Percentiles rank a stretch among this genome's conserved stretches.
These are phyloP conservation scores for Cryptus viduatorius DNA, from an alignment of 2,888 invertebrate genomes.

Conservation along the genomic window DNA sequence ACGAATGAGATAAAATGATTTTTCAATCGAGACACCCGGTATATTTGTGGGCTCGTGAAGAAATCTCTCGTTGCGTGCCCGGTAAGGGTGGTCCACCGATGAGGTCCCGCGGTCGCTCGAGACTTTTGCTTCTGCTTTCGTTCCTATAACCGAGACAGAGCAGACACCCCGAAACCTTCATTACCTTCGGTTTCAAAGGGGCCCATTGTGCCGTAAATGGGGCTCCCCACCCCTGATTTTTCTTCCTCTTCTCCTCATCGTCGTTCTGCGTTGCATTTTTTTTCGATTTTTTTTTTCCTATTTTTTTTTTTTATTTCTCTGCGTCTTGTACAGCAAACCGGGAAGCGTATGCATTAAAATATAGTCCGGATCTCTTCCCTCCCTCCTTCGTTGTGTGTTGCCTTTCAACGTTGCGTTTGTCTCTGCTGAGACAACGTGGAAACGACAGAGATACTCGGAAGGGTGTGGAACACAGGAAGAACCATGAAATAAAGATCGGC, in stretches of 20 bases:
- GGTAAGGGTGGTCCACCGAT: slow-evolving; percentile 75
- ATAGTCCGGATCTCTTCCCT: slow-evolving; percentile 75
- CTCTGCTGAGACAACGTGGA: slow-evolving; percentile 27
- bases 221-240: slow-evolving; percentile 72
- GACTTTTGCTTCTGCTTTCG: slow-evolving; percentile 59
- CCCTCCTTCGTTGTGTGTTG: slow-evolving; percentile 77
- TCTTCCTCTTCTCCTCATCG: slow-evolving; percentile 15
- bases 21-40: slow-evolving; percentile 71
- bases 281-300: slow-evolving; percentile 22
- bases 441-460: slow-evolving; percentile 33
- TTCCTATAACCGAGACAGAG: slow-evolving; percentile 66
- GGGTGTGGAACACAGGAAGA: slow-evolving; percentile 31
- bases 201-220: slow-evolving; percentile 81
- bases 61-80: slow-evolving; percentile 74
- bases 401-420: slow-evolving; percentile 73
- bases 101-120: slow-evolving; percentile 40
- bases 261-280: slow-evolving; percentile 55
- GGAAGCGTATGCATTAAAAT: slow-evolving; percentile 36
- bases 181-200: slow-evolving; percentile 80
- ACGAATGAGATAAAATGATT: not conserved
- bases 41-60: slow-evolving; percentile 64
- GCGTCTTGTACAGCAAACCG: slow-evolving; percentile 62
- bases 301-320: slow-evolving; percentile 61
- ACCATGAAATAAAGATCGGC: slow-evolving; percentile 41
- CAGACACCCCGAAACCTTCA: slow-evolving; percentile 80